Evolutionary conservation across 2,797 vertebrate species (phyloP).

Genomic region (Typhlichthys subterraneus): DNA sequence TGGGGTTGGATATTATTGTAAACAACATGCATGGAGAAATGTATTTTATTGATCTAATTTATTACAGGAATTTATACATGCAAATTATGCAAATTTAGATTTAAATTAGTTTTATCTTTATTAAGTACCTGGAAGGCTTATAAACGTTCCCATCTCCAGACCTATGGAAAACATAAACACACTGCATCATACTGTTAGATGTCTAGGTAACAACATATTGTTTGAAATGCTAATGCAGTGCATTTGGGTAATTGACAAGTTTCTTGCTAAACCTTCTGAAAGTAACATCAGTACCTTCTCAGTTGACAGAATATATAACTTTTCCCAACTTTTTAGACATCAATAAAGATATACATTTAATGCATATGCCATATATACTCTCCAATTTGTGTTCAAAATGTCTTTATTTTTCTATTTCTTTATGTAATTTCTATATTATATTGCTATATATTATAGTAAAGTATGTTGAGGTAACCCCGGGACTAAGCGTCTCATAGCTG

Average conservation of each 20-base stretch:
- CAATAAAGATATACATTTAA: conserved; percentile 52
- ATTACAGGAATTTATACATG: conserved; percentile 50
- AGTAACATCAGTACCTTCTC: conserved; percentile 41
- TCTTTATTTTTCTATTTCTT: no score
- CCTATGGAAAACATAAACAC: conserved; percentile 48
- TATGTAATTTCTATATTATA: no score
- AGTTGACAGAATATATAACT: conserved; percentile 52
- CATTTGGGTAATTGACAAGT: conserved; percentile 62
- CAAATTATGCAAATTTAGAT: no score
- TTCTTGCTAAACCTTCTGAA: conserved; percentile 36
- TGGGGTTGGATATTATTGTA: conserved; percentile 79
- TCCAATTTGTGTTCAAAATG: neutral
- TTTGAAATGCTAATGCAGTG: conserved; percentile 36
- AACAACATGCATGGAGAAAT: conserved; percentile 81
- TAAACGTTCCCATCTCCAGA: conserved; percentile 42
- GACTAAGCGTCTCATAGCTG: no score
- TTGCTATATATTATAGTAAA: no score
- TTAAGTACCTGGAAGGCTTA: conserved; percentile 58
- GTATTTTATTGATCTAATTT: conserved; percentile 82
- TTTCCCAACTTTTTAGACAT: neutral
- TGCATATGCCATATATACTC: conserved; percentile 31
- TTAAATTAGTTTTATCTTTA: no score
- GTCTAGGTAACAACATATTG: conserved; percentile 46
- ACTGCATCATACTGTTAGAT: conserved; percentile 44
- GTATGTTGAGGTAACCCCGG: no score